phyloP scores from a whole-genome alignment of 1,140 invertebrate species.

The Bombus pyrosoma region DNA sequence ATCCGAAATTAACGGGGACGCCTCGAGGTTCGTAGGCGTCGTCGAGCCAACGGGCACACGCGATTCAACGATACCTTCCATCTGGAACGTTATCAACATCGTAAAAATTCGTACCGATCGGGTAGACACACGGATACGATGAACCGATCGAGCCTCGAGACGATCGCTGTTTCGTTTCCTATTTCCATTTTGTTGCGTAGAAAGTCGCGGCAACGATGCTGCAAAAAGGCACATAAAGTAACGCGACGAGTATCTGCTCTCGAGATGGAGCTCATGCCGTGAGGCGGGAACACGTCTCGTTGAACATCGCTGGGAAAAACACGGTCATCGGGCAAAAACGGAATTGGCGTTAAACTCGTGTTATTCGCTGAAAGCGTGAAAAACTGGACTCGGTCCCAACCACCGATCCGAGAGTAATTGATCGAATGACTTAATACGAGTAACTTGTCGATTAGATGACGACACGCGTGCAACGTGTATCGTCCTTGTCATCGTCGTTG shows the following conservation, averaged over 20 bases:
- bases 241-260: not conserved
- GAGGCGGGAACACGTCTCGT: not conserved
- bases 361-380: not conserved
- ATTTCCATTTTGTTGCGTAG: too few species aligned
- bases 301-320: not conserved
- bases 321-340: not conserved
- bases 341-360: slow-evolving; percentile 10
- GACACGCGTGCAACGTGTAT: not conserved
- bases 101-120: not conserved
- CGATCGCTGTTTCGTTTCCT: too few species aligned
- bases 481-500: not conserved
- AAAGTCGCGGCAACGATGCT: too few species aligned
- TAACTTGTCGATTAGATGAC: slow-evolving; percentile 33
- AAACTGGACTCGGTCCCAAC: not conserved
- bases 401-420: not conserved
- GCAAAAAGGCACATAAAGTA: too few species aligned
- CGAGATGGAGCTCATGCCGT: not conserved
- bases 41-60: slow-evolving; percentile 36
- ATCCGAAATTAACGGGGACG: slow-evolving; percentile 70
- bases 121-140: not conserved
- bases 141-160: not conserved
- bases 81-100: slow-evolving; percentile 29
- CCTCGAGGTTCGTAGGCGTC: slow-evolving; percentile 60
- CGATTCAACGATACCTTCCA: slow-evolving; percentile 25
- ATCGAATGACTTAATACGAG: slow-evolving; percentile 43